Evolutionary conservation across 2,113 vertebrate genomes (phyloP).

Genomic region (Cochlearius cochlearius): DNA sequence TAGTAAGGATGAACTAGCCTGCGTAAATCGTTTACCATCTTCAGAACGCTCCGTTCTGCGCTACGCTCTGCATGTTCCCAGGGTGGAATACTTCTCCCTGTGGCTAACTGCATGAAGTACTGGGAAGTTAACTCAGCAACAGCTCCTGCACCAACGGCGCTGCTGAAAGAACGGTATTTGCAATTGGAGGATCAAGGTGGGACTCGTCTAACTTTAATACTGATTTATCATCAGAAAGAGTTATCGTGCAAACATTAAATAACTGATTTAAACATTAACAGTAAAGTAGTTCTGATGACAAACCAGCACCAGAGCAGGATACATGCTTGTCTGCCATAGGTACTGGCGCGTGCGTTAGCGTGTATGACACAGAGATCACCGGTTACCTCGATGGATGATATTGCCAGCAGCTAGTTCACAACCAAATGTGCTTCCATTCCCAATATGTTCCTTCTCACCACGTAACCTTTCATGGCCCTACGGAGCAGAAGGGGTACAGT

Average conservation of each 20-base stretch:
- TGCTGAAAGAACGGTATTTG: not conserved
- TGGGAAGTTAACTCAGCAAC: not conserved
- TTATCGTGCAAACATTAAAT: constrained; percentile 28
- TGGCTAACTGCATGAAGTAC: not conserved
- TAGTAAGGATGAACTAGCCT: not conserved
- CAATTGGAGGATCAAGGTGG: not conserved
- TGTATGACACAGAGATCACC: not conserved
- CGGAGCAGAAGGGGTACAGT: constrained; percentile 5
- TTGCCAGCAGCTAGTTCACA: constrained; percentile 6
- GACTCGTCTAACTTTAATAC: not conserved
- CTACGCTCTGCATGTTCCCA: not conserved
- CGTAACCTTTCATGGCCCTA: constrained; percentile 21
- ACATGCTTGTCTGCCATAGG: not conserved
- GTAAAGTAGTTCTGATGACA: constrained; percentile 33
- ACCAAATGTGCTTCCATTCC: not conserved
- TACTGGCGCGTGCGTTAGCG: not conserved
- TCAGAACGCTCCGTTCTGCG: not conserved
- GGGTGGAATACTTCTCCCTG: not conserved
- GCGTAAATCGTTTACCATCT: not conserved
- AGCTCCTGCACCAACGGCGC: not conserved
- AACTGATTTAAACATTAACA: constrained; percentile 4
- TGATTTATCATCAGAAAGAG: constrained; percentile 7
- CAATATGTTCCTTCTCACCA: not conserved
- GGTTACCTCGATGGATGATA: not conserved
- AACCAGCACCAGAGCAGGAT: constrained; percentile 2